phyloP scores from a whole-genome alignment of 2,113 vertebrate genomes.

The Centropristis striata region DNA sequence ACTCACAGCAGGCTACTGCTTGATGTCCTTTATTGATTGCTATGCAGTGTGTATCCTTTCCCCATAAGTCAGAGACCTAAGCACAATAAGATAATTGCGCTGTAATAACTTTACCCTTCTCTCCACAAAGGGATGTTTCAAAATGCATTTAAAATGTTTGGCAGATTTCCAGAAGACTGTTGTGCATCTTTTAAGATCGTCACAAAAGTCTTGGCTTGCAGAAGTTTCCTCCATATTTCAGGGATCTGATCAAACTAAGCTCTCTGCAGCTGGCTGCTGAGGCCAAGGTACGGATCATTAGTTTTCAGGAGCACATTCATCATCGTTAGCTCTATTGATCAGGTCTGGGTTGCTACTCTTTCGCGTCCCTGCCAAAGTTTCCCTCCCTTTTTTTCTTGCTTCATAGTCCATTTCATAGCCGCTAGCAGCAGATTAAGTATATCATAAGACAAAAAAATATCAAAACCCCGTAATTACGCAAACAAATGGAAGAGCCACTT shows the following conservation, averaged over 20 bases:
- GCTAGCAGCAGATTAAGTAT: conserved; percentile 2
- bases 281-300: conserved; percentile 48
- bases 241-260: conserved; percentile 50
- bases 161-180: conserved; percentile 29
- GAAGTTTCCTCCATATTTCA: conserved; percentile 49
- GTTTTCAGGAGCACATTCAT: conserved; percentile 63
- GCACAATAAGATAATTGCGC: conserved; percentile 19
- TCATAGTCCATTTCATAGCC: background rate
- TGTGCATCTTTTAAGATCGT: conserved; percentile 20
- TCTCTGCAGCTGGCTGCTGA: background rate
- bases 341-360: conserved; percentile 28
- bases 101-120: conserved; percentile 26
- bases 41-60: conserved; percentile 32
- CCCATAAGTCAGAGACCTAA: conserved; percentile 20
- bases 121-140: conserved; percentile 28
- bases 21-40: conserved; percentile 23
- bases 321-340: conserved; percentile 69
- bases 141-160: conserved; percentile 5
- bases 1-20: background rate
- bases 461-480: background rate
- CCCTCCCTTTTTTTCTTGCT: conserved; percentile 12
- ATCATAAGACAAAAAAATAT: background rate
- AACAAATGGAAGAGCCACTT: background rate
- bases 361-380: conserved; percentile 30
- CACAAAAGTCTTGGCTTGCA: conserved; percentile 38